Evolutionary conservation across 2,888 invertebrate species (phyloP), one percentile per base, ranked within the genome.

Genomic region (Ochropleura plecta): DNA sequence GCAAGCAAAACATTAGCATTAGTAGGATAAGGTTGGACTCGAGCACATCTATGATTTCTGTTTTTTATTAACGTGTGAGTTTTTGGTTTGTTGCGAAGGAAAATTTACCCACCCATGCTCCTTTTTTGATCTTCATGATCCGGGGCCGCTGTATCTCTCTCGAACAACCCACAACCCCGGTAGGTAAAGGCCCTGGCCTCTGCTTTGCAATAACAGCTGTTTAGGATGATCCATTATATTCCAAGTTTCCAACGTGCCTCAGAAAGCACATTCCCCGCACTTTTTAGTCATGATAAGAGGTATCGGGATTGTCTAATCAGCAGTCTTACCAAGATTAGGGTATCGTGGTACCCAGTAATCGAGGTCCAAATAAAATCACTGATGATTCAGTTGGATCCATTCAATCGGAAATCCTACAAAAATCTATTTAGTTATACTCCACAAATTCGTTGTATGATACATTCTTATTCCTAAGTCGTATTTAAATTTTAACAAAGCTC

Each of bases 1-100:
- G 92, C 91, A 79, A 91, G 73, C 63, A 57, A 68, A 70, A 82
- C 90, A 90, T 91, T 91, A 91, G 48, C 87, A 90, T 90, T 90
- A 90, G 80, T 72, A 53, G 82, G 87, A 89, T 90, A 86, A 87
- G 86, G 87, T 81, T 73, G 78, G 65, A 73, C 74, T 79, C 70
- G 40, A 53, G 72, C 73, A 69, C 83, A 83, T 79, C 84, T 84
- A 87, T 85, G 83, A 86, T 80, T 84, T 79, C 40, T 73, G 53
- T 14, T 78, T 77, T 80, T n/a, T 76, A 70, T 66, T 78, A 79
- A 12, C 44, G 40, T 64, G 66, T 80, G 59, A 67, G 67, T 62
- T 70, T 70, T 57, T 80, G 40, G 40, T 62, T 60, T 2, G 20
- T n/a, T 73, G 55, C 49, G 49, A 30, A 20, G 14, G 12, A 57